A percentile compares a stretch with the other conserved stretches of the same genome.
These are phyloP conservation scores for Magallana angulata DNA, from an alignment of 1,140 invertebrate genomes.

Conservation along the genomic window DNA sequence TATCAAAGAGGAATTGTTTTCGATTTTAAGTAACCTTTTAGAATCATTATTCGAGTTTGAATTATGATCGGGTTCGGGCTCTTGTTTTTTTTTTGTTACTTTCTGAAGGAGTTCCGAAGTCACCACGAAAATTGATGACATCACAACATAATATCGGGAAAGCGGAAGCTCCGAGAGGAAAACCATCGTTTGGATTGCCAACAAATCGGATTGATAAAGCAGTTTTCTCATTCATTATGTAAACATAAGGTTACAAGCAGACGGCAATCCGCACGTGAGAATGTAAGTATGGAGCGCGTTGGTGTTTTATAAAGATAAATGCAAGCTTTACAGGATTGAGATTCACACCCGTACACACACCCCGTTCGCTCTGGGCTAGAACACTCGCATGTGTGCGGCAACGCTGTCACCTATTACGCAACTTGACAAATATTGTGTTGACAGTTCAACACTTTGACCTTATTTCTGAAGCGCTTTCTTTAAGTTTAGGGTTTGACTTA, in stretches of 20 bases:
- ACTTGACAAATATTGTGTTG: too few relatives aligned
- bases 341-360: constrained; percentile 26
- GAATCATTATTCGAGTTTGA: too few relatives aligned
- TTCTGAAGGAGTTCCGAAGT: neutral
- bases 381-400: too few relatives aligned
- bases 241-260: constrained; percentile 1
- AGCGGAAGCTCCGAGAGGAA: constrained; percentile 31
- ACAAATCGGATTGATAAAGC: neutral
- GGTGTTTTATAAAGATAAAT: too few relatives aligned
- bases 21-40: too few relatives aligned
- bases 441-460: too few relatives aligned
- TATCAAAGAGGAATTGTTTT: too few relatives aligned
- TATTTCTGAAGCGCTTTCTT: too few relatives aligned
- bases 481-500: too few relatives aligned
- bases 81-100: too few relatives aligned
- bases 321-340: neutral
- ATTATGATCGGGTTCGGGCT: too few relatives aligned
- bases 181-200: neutral
- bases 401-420: too few relatives aligned
- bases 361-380: neutral
- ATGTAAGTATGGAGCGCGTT: neutral
- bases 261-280: neutral
- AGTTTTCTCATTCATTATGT: neutral
- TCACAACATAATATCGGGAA: constrained; percentile 27
- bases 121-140: constrained; percentile 10